These are phyloP conservation scores for Drymodes brunneopygia DNA, from an alignment of 2,113 vertebrate genomes.

Conservation along the genomic window DNA sequence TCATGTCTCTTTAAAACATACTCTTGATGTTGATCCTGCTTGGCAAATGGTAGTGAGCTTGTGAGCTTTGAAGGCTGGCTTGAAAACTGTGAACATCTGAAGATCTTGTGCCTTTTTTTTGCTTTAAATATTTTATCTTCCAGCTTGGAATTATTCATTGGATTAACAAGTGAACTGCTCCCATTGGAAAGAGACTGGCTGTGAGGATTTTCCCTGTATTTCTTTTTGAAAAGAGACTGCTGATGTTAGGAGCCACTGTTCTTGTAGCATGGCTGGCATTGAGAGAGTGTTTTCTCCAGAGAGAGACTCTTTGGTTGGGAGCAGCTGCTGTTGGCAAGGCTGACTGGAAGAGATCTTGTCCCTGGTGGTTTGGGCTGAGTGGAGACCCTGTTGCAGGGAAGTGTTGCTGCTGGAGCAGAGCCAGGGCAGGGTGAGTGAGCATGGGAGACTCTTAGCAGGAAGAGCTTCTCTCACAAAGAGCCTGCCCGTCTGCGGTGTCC, in stretches of 20 bases:
- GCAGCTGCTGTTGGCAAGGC: constrained; percentile 44
- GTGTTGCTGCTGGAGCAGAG: constrained; percentile 52
- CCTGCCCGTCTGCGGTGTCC: not conserved
- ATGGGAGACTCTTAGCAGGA: not conserved
- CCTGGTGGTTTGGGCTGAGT: constrained; percentile 19
- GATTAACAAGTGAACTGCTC: constrained; percentile 41
- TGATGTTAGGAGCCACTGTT: not conserved
- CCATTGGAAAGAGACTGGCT: constrained; percentile 41
- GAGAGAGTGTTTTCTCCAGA: not conserved
- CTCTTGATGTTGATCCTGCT: constrained; percentile 29
- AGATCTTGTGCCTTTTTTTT: not conserved
- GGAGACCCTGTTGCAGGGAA: constrained; percentile 53
- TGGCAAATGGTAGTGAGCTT: constrained; percentile 37
- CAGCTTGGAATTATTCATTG: constrained; percentile 65
- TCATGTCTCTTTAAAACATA: not conserved
- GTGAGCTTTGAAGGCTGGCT: constrained; percentile 25
- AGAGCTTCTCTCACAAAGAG: not conserved
- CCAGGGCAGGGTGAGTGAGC: not conserved
- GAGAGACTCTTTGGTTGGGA: constrained; percentile 15
- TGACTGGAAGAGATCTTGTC: constrained; percentile 16
- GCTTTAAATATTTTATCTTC: constrained; percentile 66
- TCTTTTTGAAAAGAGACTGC: not conserved
- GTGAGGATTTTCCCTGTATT: constrained; percentile 6
- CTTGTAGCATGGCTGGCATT: not conserved
- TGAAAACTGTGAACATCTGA: constrained; percentile 30